Conservation (phyloP, 2,113 vertebrate species). For the Physeter macrocephalus region DNA sequence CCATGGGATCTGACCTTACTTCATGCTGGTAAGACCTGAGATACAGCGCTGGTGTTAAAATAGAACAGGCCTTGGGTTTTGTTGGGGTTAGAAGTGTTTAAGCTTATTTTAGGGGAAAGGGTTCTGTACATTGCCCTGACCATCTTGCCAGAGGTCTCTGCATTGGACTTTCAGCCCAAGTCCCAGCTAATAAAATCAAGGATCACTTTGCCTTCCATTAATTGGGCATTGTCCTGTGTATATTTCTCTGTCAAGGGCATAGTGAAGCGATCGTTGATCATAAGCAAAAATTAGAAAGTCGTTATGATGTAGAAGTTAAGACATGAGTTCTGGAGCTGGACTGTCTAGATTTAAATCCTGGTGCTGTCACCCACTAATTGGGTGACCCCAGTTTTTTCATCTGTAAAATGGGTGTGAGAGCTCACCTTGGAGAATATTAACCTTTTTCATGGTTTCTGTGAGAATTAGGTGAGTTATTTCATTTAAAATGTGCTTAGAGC, state of each 20-base stretch:
- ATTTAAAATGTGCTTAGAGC: too few relatives aligned
- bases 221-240: not conserved
- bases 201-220: not conserved
- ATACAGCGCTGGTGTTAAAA: not conserved
- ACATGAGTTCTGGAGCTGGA: not conserved
- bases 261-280: not conserved
- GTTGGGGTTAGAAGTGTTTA: not conserved
- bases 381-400: not conserved
- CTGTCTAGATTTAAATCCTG: not conserved
- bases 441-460: not conserved
- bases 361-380: not conserved
- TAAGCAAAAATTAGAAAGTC: not conserved
- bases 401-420: not conserved
- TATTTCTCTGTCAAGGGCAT: not conserved
- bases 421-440: not conserved
- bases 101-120: not conserved
- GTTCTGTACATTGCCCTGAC: not conserved
- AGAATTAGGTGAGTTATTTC: too few relatives aligned
- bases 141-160: not conserved
- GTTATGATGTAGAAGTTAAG: not conserved
- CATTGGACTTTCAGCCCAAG: not conserved
- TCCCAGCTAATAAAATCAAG: not conserved
- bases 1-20: fast-evolving
- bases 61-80: not conserved
- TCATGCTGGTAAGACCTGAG: not conserved